Conservation (phyloP, 2,113 vertebrate genomes). For the Cyanoliseus patagonus region DNA sequence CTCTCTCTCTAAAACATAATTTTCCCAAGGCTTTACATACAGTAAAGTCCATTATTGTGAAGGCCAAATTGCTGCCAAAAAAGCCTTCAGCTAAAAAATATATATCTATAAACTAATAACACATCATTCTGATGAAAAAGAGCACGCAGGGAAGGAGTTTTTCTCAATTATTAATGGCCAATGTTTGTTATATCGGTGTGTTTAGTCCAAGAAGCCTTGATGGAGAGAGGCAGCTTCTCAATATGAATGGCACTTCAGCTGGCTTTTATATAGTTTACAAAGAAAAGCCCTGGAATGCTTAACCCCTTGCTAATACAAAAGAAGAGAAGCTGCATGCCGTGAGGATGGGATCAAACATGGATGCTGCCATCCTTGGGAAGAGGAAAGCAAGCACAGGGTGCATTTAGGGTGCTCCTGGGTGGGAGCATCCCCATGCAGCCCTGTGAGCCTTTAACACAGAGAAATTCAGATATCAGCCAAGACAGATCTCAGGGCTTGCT, state of each 20-base stretch:
- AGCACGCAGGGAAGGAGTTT: background rate
- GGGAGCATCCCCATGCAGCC: background rate
- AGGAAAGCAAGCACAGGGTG: background rate
- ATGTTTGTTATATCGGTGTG: background rate
- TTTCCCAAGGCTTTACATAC: conserved; percentile 50
- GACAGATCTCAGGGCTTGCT: fast-evolving
- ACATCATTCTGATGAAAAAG: conserved; percentile 30
- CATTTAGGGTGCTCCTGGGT: no score
- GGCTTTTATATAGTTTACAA: background rate
- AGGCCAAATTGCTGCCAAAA: conserved; percentile 47
- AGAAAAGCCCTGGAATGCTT: background rate
- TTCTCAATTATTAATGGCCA: conserved; percentile 47
- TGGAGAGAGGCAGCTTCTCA: conserved; percentile 5
- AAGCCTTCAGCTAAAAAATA: conserved; percentile 31
- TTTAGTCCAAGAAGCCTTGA: background rate
- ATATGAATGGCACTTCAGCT: background rate
- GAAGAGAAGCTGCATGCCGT: background rate
- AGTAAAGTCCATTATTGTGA: conserved; percentile 45
- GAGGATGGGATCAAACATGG: fast-evolving
- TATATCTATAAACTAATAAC: conserved; percentile 30
- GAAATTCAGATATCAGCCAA: background rate
- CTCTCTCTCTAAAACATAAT: background rate
- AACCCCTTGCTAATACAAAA: background rate
- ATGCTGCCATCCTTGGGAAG: background rate
- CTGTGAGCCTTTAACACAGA: background rate